Conservation (phyloP, 2,888 invertebrate species). For the Galeopsomyia nigrocyanea region DNA sequence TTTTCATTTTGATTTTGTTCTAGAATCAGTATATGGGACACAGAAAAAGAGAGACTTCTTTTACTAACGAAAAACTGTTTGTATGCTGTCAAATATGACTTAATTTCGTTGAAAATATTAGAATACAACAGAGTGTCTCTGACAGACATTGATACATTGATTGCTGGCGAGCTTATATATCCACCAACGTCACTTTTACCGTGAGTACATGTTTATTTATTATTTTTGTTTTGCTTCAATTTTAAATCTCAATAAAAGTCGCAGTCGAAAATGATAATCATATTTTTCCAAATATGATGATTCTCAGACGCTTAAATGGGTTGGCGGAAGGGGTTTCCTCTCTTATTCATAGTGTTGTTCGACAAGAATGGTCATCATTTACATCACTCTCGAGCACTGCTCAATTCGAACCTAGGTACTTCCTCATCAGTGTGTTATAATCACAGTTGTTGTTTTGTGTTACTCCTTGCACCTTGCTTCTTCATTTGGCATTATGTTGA, state of each 20-base stretch:
- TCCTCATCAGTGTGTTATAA: conserved; percentile 31
- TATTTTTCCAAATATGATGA: conserved; percentile 28
- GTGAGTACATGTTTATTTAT: conserved; percentile 74
- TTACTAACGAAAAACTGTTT: conserved; percentile 81
- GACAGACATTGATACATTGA: conserved; percentile 78
- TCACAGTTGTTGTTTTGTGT: conserved; percentile 24
- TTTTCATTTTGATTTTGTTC: conserved; percentile 53
- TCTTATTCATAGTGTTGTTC: conserved; percentile 78
- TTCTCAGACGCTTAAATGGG: conserved; percentile 77
- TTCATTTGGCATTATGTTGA: conserved; percentile 8
- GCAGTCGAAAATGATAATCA: conserved; percentile 5
- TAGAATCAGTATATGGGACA: conserved; percentile 90
- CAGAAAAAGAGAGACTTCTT: conserved; percentile 85
- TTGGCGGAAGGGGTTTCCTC: conserved; percentile 79
- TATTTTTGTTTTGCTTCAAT: conserved; percentile 11
- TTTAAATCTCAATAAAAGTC: conserved; percentile 13
- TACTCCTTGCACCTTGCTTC: conserved; percentile 19
- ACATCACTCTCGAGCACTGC: conserved; percentile 57
- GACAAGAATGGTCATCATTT: conserved; percentile 72
- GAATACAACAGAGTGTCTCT: conserved; percentile 80
- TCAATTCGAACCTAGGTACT: conserved; percentile 77
- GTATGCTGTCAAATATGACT: conserved; percentile 86
- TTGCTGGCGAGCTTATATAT: conserved; percentile 85
- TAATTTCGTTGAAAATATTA: conserved; percentile 83
- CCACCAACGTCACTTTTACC: conserved; percentile 85